phyloP scores from a whole-genome alignment of 2,113 vertebrate species.

The zebrafish (Danio rerio) region DNA sequence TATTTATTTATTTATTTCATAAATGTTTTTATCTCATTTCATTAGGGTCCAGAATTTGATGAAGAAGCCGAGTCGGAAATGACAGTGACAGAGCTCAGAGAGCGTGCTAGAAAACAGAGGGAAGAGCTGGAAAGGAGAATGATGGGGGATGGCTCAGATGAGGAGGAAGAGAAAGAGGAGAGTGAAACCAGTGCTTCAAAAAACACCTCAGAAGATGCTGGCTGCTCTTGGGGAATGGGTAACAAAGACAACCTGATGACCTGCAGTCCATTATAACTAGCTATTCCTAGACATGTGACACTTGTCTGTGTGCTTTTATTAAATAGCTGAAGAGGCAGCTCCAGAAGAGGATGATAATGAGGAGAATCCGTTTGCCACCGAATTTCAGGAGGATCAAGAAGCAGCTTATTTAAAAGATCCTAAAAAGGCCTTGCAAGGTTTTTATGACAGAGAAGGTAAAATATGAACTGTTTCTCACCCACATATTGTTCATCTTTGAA shows the following conservation, averaged over 20 bases:
- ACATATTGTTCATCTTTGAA: no score
- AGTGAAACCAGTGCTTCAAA: constrained; percentile 43
- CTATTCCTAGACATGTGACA: background rate
- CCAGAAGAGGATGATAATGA: constrained; percentile 92
- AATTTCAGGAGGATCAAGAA: constrained; percentile 94
- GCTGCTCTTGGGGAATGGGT: constrained; percentile 97
- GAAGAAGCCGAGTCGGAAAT: constrained; percentile 91
- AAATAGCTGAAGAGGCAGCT: constrained; percentile 84
- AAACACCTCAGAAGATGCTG: constrained; percentile 76
- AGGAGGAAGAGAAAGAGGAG: constrained; percentile 76
- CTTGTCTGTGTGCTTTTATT: background rate
- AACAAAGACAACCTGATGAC: constrained; percentile 55
- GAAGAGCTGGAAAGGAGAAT: constrained; percentile 88
- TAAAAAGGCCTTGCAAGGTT: constrained; percentile 95
- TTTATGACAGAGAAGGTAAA: constrained; percentile 97
- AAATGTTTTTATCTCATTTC: background rate
- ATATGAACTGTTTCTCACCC: background rate
- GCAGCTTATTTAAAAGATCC: constrained; percentile 96
- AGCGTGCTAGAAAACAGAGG: constrained; percentile 82
- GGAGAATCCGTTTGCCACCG: constrained; percentile 95
- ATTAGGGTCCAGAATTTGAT: constrained; percentile 94
- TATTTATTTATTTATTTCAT: background rate
- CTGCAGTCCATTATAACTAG: background rate
- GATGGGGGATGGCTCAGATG: constrained; percentile 91
- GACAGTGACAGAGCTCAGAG: constrained; percentile 89